Conservation (phyloP, 2,113 vertebrate species). For the Leptobrachium leishanense region DNA sequence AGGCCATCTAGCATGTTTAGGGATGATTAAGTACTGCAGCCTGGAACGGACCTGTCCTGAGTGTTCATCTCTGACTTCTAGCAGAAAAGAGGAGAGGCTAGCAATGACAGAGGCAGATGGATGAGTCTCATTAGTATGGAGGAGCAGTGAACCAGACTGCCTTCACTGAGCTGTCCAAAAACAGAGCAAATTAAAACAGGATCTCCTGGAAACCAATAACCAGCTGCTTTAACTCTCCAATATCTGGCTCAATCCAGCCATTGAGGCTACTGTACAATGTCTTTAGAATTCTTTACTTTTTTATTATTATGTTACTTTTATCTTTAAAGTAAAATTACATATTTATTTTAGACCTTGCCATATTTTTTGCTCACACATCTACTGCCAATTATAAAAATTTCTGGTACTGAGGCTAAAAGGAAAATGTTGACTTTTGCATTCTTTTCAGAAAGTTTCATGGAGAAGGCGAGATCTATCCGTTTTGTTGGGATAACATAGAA, state of each 20-base stretch:
- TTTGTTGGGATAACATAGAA: too few relatives aligned
- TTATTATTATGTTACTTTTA: neutral
- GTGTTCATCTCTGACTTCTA: slow-evolving; percentile 88
- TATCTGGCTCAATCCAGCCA: slow-evolving; percentile 62
- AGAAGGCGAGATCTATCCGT: too few relatives aligned
- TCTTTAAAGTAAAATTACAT: too few relatives aligned
- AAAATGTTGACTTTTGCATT: too few relatives aligned
- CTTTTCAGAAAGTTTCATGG: too few relatives aligned
- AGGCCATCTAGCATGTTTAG: slow-evolving; percentile 84
- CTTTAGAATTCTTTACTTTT: neutral
- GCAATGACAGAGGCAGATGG: slow-evolving; percentile 86
- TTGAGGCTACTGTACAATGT: neutral
- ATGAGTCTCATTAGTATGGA: slow-evolving; percentile 87
- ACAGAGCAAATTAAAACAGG: slow-evolving; percentile 79
- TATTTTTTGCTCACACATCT: too few relatives aligned
- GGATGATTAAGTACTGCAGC: slow-evolving; percentile 87
- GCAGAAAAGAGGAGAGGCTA: slow-evolving; percentile 82
- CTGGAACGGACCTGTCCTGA: slow-evolving; percentile 87
- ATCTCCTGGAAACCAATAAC: slow-evolving; percentile 73
- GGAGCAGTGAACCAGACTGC: slow-evolving; percentile 80
- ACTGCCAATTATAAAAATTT: too few relatives aligned
- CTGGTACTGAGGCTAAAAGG: too few relatives aligned
- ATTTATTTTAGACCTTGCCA: too few relatives aligned
- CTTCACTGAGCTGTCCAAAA: slow-evolving; percentile 82
- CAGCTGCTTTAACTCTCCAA: slow-evolving; percentile 76